Evolutionary conservation across 2,888 invertebrate genomes (phyloP), one percentile per base, ranked within the genome.

Genomic region (Papilio elwesi): DNA sequence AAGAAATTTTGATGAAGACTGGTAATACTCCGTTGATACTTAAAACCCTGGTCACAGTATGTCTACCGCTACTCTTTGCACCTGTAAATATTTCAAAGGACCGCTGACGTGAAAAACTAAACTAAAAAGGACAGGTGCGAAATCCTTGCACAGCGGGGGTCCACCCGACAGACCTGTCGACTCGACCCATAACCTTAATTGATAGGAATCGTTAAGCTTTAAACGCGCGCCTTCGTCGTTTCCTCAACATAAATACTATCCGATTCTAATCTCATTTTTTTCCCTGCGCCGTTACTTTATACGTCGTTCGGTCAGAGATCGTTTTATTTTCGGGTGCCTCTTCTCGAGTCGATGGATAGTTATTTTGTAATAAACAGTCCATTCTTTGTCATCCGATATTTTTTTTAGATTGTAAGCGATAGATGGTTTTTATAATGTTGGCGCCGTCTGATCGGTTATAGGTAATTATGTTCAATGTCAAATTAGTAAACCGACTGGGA

Each of bases 141-240:
- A 91, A 93, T 92, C 91, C 86, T 88, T 79, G 77, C 90, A 75
- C 92, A 82, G 88, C 84, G 91, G 93, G 93, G 91, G 91, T 89
- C 88, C 85, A 77, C 79, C 83, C 65, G 80, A 85, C 85, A 80
- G 83, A 78, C 81, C 84, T 84, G 87, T 87, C 90, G 87, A 85
- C 84, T 89, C 88, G 83, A 86, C 90, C 91, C 89, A 91, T 91
- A 92, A 92, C 92, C 91, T 90, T 93, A 93, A 93, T 93, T 93
- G 93, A 93, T 93, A 92, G 93, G 87, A 90, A 93, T 93, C 93
- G 93, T 92, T 92, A 91, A 91, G 89, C 93, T 91, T 92, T 90
- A 92, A 90, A 88, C 89, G 89, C 87, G 85, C 87, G 85, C 87
- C 88, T 87, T 85, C 86, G 80, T 84, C 88, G 89, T 89, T 90